A percentile compares a stretch with the other conserved stretches of the same genome.
phyloP scores from a whole-genome alignment of 1,140 invertebrate species.

The Drosophila takahashii region DNA sequence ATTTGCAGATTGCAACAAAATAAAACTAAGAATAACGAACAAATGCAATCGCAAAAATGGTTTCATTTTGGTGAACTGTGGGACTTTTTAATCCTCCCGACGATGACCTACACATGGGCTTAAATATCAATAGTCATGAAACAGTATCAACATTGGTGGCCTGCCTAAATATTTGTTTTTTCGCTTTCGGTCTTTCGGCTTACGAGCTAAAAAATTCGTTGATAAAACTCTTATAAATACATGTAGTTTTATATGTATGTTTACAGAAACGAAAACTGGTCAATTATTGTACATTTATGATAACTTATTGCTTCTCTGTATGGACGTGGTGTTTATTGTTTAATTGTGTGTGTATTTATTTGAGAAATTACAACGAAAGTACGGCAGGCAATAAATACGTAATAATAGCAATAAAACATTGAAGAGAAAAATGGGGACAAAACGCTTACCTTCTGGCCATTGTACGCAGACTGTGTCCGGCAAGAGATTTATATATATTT shows the following conservation, averaged over 20 bases:
- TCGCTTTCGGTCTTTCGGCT: slow-evolving; percentile 31
- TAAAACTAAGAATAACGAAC: slow-evolving; percentile 22
- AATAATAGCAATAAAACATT: slow-evolving; percentile 61
- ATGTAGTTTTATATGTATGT: slow-evolving; percentile 27
- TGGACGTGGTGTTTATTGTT: slow-evolving; percentile 30
- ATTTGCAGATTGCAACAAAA: slow-evolving; percentile 28
- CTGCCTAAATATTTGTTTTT: slow-evolving; percentile 35
- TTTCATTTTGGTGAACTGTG: slow-evolving; percentile 48
- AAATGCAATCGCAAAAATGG: slow-evolving; percentile 50
- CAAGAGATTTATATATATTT: slow-evolving; percentile 85
- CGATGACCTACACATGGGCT: slow-evolving; percentile 42
- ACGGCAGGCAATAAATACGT: slow-evolving; percentile 79
- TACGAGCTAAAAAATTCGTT: slow-evolving; percentile 50
- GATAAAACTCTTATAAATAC: slow-evolving; percentile 41
- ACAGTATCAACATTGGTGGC: slow-evolving; percentile 27
- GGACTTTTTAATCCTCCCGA: slow-evolving; percentile 33
- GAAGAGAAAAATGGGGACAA: slow-evolving; percentile 47
- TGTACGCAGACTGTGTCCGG: slow-evolving; percentile 91
- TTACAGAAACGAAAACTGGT: slow-evolving; percentile 51
- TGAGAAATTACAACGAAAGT: slow-evolving; percentile 69
- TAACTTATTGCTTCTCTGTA: slow-evolving; percentile 55
- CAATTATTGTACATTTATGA: slow-evolving; percentile 61
- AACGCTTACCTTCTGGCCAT: slow-evolving; percentile 92
- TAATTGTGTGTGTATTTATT: slow-evolving; percentile 52
- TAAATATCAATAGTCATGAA: slow-evolving; percentile 5